These are phyloP conservation scores for Sepioteuthis lessoniana DNA, from an alignment of 2,888 invertebrate genomes.

Conservation along the genomic window DNA sequence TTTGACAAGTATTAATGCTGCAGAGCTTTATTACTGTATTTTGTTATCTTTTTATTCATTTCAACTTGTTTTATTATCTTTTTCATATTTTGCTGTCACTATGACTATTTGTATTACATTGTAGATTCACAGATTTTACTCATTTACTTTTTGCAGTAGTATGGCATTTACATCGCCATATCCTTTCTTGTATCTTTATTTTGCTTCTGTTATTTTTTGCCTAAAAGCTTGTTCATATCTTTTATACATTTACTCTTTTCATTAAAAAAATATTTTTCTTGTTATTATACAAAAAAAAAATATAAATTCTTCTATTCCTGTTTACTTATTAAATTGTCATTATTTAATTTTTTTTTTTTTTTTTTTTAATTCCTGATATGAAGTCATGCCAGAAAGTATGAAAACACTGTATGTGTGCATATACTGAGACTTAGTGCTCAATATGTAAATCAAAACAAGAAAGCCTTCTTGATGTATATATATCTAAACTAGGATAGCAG, in stretches of 20 bases:
- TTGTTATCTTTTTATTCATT: background rate
- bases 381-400: background rate
- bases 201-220: background rate
- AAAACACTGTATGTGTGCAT: background rate
- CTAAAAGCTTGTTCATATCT: background rate
- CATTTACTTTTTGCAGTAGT: background rate
- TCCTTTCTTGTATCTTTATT: background rate
- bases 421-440: too few species aligned
- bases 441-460: too few species aligned
- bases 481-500: too few species aligned
- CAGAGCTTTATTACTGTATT: background rate
- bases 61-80: background rate
- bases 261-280: background rate
- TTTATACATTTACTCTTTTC: background rate
- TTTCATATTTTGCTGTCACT: background rate
- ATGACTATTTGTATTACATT: background rate
- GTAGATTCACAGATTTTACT: background rate
- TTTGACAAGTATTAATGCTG: background rate
- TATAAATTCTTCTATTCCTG: background rate
- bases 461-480: too few species aligned
- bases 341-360: too few species aligned
- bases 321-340: background rate
- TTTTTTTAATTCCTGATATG: background rate
- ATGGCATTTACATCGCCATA: background rate
- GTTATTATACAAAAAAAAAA: too few species aligned